A percentile compares a stretch with the other conserved stretches of the same genome.
phyloP scores from a whole-genome alignment of 1,140 invertebrate genomes.

The Panagrolaimus sp. region DNA sequence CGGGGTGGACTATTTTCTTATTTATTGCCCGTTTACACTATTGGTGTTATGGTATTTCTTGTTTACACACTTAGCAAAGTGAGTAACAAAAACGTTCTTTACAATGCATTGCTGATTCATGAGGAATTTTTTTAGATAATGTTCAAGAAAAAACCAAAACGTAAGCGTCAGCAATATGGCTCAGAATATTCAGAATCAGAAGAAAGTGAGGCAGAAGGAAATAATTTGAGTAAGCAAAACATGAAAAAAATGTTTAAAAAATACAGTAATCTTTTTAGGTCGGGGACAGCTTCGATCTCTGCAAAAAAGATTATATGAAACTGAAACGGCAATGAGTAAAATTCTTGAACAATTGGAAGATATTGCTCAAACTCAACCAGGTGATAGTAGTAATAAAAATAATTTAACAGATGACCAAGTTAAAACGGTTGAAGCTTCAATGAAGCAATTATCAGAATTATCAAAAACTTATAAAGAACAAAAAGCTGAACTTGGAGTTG shows the following conservation, averaged over 20 bases:
- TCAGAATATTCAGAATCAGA: constrained; percentile 11
- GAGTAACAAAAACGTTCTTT: neutral
- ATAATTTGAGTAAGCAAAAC: constrained; percentile 6
- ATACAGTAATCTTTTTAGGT: neutral
- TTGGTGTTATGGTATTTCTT: constrained; percentile 42
- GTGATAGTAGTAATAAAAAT: neutral
- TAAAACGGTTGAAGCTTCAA: constrained; percentile 9
- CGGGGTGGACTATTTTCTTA: constrained; percentile 37
- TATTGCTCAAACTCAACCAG: constrained; percentile 9
- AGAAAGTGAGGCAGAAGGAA: neutral
- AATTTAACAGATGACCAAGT: neutral
- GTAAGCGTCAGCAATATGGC: neutral
- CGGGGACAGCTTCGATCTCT: constrained; percentile 25
- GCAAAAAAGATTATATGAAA: constrained; percentile 35
- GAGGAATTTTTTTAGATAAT: neutral
- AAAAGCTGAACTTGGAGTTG: neutral
- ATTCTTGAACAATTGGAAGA: constrained; percentile 39
- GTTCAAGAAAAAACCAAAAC: constrained; percentile 13
- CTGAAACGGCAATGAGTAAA: constrained; percentile 38
- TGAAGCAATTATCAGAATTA: constrained; percentile 8
- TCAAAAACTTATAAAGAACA: constrained; percentile 9
- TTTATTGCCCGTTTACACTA: constrained; percentile 42
- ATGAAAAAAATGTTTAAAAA: too few relatives aligned
- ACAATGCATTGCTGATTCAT: constrained; percentile 3
- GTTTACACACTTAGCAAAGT: constrained; percentile 44